phyloP scores from a whole-genome alignment of 2,888 invertebrate species.

The Cantharis rufa region DNA sequence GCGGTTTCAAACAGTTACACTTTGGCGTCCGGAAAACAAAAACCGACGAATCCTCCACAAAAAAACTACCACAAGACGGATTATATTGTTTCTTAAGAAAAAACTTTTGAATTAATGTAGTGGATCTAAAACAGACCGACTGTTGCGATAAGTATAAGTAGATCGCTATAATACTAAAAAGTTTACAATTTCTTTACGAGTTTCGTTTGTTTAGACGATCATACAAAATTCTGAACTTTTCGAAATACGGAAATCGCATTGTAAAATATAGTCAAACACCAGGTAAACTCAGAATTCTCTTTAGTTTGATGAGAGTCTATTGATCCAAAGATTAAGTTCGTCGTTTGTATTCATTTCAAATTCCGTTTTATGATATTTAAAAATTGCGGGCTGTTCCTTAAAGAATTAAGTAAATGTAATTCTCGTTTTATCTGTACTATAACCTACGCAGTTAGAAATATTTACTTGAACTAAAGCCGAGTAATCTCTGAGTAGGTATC shows the following conservation, averaged over 20 bases:
- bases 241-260: slow-evolving; percentile 17
- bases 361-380: background rate
- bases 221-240: slow-evolving; percentile 12
- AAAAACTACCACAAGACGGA: slow-evolving; percentile 39
- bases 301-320: slow-evolving; percentile 18
- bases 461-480: background rate
- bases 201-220: slow-evolving; percentile 36
- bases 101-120: slow-evolving; percentile 50
- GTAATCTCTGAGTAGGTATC: background rate
- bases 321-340: slow-evolving; percentile 7
- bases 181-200: slow-evolving; percentile 36
- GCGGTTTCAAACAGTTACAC: slow-evolving; percentile 49
- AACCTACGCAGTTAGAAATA: background rate
- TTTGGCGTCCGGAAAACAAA: slow-evolving; percentile 47
- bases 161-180: slow-evolving; percentile 43
- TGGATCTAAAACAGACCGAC: slow-evolving; percentile 48
- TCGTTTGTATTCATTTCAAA: background rate
- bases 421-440: background rate
- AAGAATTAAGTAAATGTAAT: background rate
- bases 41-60: slow-evolving; percentile 39
- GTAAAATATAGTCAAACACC: slow-evolving; percentile 19
- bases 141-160: slow-evolving; percentile 44
- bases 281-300: background rate
- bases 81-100: slow-evolving; percentile 43
- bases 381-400: background rate